These are phyloP conservation scores for Triplophysa siluroides DNA, from an alignment of 2,113 vertebrate species.

Conservation along the genomic window DNA sequence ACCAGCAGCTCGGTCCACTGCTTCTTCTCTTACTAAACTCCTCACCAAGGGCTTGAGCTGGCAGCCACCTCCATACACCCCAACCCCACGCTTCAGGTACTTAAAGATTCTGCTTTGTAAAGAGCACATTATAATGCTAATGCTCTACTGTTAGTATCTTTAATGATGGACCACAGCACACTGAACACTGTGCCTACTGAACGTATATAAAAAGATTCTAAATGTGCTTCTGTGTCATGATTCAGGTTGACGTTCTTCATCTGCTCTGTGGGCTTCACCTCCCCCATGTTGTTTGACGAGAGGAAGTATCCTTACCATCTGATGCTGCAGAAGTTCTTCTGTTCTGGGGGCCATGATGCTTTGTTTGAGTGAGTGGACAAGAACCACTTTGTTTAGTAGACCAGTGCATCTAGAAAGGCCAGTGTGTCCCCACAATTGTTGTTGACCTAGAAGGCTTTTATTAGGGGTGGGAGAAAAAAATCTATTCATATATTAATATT, in stretches of 20 bases:
- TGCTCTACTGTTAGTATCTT: not conserved
- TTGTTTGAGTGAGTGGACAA: conserved; percentile 86
- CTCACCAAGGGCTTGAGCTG: conserved; percentile 92
- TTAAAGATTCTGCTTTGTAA: not conserved
- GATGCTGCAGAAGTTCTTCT: conserved; percentile 95
- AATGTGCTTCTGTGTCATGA: conserved; percentile 15
- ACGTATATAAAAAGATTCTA: not conserved
- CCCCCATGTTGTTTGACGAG: conserved; percentile 93
- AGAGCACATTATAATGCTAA: not conserved
- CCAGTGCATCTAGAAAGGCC: not conserved
- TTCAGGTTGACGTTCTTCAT: conserved; percentile 92
- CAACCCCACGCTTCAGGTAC: conserved; percentile 91
- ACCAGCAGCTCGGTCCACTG: conserved; percentile 88
- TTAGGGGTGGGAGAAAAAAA: not conserved
- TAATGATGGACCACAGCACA: not conserved
- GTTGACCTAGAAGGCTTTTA: too few species aligned
- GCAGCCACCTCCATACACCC: conserved; percentile 92
- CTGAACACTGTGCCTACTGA: not conserved
- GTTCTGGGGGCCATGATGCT: conserved; percentile 92
- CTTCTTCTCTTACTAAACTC: conserved; percentile 89
- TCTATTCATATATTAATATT: too few species aligned
- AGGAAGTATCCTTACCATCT: conserved; percentile 94
- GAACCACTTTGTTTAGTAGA: not conserved
- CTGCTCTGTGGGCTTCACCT: conserved; percentile 94
- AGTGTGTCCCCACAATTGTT: not conserved